phyloP scores from a whole-genome alignment of 2,888 invertebrate genomes.

The Heliconius charithonia region DNA sequence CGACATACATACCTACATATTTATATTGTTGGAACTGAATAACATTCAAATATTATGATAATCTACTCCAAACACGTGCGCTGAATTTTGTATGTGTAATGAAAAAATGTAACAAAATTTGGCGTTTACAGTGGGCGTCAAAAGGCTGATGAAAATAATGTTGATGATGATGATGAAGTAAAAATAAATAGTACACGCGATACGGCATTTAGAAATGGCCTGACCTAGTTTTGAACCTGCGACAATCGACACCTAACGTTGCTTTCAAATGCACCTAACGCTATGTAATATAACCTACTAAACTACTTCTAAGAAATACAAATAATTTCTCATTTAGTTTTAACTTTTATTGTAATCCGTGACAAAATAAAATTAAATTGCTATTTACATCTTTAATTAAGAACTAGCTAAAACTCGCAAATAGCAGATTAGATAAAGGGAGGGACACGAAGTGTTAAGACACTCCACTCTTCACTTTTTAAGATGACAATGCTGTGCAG shows the following conservation, averaged over 20 bases:
- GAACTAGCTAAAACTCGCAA: background rate
- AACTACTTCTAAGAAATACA: slow-evolving; percentile 7
- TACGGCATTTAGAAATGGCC: background rate
- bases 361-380: background rate
- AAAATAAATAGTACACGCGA: background rate
- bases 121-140: too few species aligned
- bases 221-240: slow-evolving; percentile 6
- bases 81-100: too few species aligned
- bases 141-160: too few species aligned
- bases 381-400: background rate
- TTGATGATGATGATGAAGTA: background rate
- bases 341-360: too few species aligned
- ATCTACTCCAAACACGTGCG: too few species aligned
- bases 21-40: too few species aligned
- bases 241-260: background rate
- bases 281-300: slow-evolving; percentile 2
- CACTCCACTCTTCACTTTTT: background rate
- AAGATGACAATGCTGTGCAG: too few species aligned
- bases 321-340: too few species aligned
- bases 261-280: slow-evolving; percentile 1
- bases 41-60: too few species aligned
- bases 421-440: background rate
- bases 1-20: too few species aligned
- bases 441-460: background rate
- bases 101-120: too few species aligned